Percentiles rank a stretch among this genome's conserved stretches.
Evolutionary conservation across 2,113 vertebrate species (phyloP).

Genomic region (Oryzias curvinotus): DNA sequence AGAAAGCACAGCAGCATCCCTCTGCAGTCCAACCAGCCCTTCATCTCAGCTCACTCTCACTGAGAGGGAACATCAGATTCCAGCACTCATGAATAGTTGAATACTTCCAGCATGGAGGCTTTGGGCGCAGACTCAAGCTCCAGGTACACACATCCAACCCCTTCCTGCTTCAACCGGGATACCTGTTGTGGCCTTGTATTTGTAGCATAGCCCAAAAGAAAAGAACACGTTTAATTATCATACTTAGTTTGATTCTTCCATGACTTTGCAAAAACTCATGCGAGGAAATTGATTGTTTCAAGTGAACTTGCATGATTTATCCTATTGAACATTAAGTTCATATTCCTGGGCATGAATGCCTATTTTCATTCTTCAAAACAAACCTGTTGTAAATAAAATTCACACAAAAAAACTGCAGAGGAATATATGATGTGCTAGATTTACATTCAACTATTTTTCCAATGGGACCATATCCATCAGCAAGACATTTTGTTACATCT

Average conservation of each 20-base stretch:
- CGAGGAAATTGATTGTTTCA: too few species aligned
- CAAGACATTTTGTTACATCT: neutral
- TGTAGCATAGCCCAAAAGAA: neutral
- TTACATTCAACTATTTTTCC: too few species aligned
- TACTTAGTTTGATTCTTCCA: too few species aligned
- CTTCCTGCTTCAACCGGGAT: neutral
- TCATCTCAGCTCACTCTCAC: slow-evolving; percentile 47
- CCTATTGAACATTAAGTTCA: too few species aligned
- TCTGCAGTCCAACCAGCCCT: slow-evolving; percentile 56
- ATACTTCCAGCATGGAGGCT: slow-evolving; percentile 23
- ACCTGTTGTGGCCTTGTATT: slow-evolving; percentile 3
- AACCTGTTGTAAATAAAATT: too few species aligned
- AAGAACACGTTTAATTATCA: too few species aligned
- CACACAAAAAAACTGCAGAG: too few species aligned
- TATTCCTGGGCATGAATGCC: too few species aligned
- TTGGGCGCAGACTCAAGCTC: slow-evolving; percentile 14
- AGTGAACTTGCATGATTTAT: too few species aligned
- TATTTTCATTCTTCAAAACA: too few species aligned
- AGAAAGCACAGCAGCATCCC: slow-evolving; percentile 35
- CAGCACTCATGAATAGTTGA: slow-evolving; percentile 50
- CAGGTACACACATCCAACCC: slow-evolving; percentile 4
- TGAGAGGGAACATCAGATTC: slow-evolving; percentile 35
- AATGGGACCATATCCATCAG: neutral
- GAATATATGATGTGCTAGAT: too few species aligned
- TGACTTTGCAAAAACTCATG: too few species aligned